A percentile compares a stretch with the other conserved stretches of the same genome.
These are phyloP conservation scores for Mola mola DNA, from an alignment of 2,113 vertebrate species.

Conservation along the genomic window DNA sequence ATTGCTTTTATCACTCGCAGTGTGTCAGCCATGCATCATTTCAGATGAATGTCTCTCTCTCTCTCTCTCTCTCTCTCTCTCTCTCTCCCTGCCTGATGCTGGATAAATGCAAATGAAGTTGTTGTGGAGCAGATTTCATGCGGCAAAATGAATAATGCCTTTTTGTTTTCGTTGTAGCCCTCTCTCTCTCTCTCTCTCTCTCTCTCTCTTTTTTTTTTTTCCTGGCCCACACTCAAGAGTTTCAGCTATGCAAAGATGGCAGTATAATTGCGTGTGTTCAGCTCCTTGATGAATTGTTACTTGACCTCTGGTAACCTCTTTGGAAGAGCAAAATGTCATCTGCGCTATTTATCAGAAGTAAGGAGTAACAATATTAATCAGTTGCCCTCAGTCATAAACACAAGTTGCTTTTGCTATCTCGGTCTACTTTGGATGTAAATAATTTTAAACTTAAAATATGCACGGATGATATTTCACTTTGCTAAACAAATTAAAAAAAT, in stretches of 20 bases:
- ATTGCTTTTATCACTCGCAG: constrained; percentile 74
- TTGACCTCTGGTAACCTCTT: not conserved
- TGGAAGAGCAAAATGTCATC: constrained; percentile 17
- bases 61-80: constrained; percentile 21
- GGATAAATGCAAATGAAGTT: constrained; percentile 79
- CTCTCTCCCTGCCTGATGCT: constrained; percentile 63
- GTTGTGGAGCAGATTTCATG: constrained; percentile 70
- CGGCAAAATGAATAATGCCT: constrained; percentile 68
- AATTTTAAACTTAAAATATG: not conserved
- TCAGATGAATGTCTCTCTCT: constrained; percentile 66
- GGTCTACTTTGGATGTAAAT: not conserved
- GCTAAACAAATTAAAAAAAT: constrained; percentile 40
- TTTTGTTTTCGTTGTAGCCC: constrained; percentile 60
- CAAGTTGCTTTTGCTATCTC: not conserved
- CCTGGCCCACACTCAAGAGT: constrained; percentile 16
- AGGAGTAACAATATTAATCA: not conserved
- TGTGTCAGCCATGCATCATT: constrained; percentile 74
- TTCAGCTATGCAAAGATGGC: not conserved
- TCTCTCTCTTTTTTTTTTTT: constrained; percentile 8
- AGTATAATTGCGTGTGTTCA: not conserved
- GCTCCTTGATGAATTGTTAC: constrained; percentile 12
- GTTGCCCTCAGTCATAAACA: too few relatives aligned
- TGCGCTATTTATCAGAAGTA: not conserved
- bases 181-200: constrained; percentile 4
- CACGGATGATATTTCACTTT: constrained; percentile 1